Base-by-base conservation (phyloP, 2,888 invertebrate species). In the Nebria brevicollis region DNA sequence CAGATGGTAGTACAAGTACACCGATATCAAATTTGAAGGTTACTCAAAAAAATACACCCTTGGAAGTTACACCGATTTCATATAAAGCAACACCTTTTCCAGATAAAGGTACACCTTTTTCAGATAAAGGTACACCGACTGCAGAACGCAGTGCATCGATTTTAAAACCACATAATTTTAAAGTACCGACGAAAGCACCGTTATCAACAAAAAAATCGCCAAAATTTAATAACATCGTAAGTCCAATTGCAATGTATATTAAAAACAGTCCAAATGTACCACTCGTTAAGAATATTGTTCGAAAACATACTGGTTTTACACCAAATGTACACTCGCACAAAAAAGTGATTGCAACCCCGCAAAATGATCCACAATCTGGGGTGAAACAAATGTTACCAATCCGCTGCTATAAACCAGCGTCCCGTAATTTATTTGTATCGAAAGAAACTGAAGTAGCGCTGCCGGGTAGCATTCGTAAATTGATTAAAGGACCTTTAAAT, bases 191-290 rank as follows among this genome's bases (percentile, higher is more conserved):
- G 10, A 79, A 75, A 79, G 43, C 66, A 1, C 73, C 78, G 72
- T 87, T 87, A 83, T 84, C 84, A 34, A 34, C 34, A 54, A 73
- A 70, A 54, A 72, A n/a, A 41, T 74, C 79, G 3, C 76, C 79
- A 41, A 25, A 75, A 20, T 89, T 85, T 81, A 85, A 86, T 0
- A 86, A 90, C 82, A 87, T 90, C 75, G 84, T 89, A 1, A 90
- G 90, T 85, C 90, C 90, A 0, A 87, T 90, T 66, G 88, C 89
- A 6, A 84, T 88, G 0, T 90, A 90, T 79, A 89, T 89, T 77
- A 88, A 90, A 15, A 89, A 89, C 64, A 89, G 89, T 0, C 86
- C 87, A 1, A 86, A 86, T 2, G 87, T 88, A 0, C 90, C 90
- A 0, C 83, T 89, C 0, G 86, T 88, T 82, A 84, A 86, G 42